Conservation (phyloP, 2,797 vertebrate genomes). For the Clamator glandarius region DNA sequence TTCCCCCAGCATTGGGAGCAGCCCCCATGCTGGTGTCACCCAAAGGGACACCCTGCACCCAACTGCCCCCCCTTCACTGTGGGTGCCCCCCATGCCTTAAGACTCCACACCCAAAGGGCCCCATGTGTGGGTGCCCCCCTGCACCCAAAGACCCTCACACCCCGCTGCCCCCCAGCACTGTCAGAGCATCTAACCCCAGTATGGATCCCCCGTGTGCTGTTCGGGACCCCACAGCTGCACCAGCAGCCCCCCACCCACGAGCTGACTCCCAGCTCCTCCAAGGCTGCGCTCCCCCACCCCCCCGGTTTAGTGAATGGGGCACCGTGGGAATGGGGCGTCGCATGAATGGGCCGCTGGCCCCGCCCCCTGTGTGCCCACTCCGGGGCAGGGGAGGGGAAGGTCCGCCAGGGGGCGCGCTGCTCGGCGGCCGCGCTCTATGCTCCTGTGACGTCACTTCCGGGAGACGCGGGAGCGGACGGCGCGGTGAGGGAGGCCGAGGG, state of each 20-base stretch:
- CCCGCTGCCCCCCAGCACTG: not conserved
- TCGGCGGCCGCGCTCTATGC: rapidly evolving
- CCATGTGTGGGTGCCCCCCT: not conserved
- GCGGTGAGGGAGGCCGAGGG: not conserved
- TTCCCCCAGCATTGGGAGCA: rapidly evolving
- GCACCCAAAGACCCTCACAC: not conserved
- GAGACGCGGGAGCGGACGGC: not conserved
- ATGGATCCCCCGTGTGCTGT: too few species aligned
- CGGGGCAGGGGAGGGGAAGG: too few species aligned
- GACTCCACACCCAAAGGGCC: too few species aligned
- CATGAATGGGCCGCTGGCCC: rapidly evolving
- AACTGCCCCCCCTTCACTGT: too few species aligned
- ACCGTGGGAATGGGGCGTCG: too few species aligned
- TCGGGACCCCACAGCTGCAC: too few species aligned
- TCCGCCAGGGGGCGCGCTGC: not conserved
- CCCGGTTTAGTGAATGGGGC: too few species aligned
- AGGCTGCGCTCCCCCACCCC: too few species aligned
- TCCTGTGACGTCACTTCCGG: not conserved
- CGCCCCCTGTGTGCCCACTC: not conserved
- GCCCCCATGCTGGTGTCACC: not conserved
- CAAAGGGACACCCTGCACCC: not conserved
- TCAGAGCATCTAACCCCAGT: too few species aligned
- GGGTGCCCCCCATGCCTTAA: too few species aligned
- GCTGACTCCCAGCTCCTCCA: too few species aligned
- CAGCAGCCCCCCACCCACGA: too few species aligned